Evolutionary conservation across 2,113 vertebrate genomes (phyloP).

Genomic region (Pituophis catenifer): DNA sequence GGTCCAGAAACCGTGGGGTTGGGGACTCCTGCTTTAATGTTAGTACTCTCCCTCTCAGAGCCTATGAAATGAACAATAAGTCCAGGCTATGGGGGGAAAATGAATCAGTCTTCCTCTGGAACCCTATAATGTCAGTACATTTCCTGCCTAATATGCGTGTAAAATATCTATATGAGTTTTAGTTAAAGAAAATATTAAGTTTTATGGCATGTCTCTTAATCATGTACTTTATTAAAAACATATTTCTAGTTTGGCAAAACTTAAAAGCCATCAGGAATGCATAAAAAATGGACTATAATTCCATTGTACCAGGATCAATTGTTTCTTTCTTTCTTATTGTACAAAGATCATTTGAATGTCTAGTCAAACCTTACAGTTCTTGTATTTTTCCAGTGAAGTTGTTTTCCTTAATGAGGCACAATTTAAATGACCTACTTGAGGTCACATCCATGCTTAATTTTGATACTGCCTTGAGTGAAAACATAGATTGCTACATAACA

Average conservation of each 20-base stretch:
- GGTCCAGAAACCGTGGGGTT: too few species aligned
- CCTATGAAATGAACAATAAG: not conserved
- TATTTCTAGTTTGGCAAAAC: not conserved
- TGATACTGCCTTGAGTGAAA: not conserved
- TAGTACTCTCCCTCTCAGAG: not conserved
- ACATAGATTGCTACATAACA: not conserved
- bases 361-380: too few species aligned
- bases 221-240: not conserved
- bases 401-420: not conserved
- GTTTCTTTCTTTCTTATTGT: not conserved
- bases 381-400: not conserved
- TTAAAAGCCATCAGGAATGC: not conserved
- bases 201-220: not conserved
- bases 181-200: not conserved
- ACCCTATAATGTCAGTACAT: not conserved
- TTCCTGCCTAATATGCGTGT: not conserved
- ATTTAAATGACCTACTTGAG: not conserved
- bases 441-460: too few species aligned
- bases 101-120: not conserved
- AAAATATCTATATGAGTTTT: not conserved
- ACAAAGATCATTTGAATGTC: not conserved
- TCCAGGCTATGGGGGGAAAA: not conserved
- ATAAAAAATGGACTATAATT: not conserved
- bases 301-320: not conserved
- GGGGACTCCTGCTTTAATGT: not conserved